Evolutionary conservation across 1,140 invertebrate species (phyloP).

Genomic region (Octopus bimaculoides): DNA sequence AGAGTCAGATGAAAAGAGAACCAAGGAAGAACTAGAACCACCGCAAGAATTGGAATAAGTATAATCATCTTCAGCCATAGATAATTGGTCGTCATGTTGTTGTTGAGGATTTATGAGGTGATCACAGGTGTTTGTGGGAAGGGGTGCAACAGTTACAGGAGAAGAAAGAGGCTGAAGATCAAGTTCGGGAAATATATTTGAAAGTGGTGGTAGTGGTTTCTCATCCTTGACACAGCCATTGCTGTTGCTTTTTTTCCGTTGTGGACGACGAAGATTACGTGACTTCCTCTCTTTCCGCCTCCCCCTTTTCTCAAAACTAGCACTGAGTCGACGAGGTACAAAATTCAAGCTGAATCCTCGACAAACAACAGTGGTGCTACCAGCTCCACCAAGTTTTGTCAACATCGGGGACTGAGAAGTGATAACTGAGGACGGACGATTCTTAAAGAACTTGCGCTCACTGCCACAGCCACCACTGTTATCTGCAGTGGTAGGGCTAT

Average conservation of each 20-base stretch:
- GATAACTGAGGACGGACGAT: not conserved
- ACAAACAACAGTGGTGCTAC: not conserved
- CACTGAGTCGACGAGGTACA: not conserved
- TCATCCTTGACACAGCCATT: not conserved
- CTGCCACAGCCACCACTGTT: not conserved
- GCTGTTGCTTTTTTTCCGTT: not conserved
- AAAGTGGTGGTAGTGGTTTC: not conserved
- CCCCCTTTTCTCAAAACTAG: constrained; percentile 1
- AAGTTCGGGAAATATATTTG: not conserved
- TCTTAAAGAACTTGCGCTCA: constrained; percentile 5
- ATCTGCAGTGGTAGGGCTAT: no score
- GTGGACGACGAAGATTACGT: not conserved
- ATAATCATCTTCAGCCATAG: not conserved
- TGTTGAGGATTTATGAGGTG: not conserved
- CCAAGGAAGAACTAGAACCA: not conserved
- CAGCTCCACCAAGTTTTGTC: not conserved
- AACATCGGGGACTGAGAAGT: no score
- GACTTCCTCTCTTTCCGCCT: not conserved
- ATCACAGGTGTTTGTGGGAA: not conserved
- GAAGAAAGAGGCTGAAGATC: not conserved
- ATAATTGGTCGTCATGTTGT: not conserved
- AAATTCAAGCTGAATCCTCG: not conserved
- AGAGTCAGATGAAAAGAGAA: not conserved
- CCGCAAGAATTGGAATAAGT: not conserved
- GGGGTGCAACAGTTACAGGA: not conserved